phyloP scores from a whole-genome alignment of 1,140 invertebrate species.

The Hirudo medicinalis region DNA sequence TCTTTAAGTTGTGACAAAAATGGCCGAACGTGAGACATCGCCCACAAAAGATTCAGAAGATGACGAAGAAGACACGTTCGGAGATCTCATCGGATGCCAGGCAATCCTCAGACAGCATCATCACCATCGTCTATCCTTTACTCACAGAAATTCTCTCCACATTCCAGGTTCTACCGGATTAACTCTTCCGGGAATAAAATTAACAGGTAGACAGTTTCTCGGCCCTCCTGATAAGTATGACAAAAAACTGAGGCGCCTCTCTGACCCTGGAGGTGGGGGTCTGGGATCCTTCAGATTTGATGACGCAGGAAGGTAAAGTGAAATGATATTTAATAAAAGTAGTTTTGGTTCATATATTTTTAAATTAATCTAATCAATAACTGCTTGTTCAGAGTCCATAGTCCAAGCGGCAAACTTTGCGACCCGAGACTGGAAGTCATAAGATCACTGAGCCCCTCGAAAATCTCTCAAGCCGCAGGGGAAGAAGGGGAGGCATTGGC shows the following conservation, averaged over 20 bases:
- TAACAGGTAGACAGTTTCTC: conserved; percentile 2
- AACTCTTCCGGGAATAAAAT: too few relatives aligned
- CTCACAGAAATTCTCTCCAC: conserved; percentile 11
- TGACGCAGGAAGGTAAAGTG: neutral
- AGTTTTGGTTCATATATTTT: neutral
- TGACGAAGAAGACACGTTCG: conserved; percentile 12
- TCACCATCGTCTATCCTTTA: conserved; percentile 7
- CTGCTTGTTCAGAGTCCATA: neutral
- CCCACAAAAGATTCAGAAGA: conserved; percentile 1
- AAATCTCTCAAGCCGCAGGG: neutral
- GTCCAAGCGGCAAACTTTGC: conserved; percentile 13
- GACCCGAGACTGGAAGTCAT: conserved; percentile 16
- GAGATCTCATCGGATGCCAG: conserved; percentile 8
- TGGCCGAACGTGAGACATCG: neutral
- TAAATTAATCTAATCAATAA: neutral
- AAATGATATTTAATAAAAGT: neutral
- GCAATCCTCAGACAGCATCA: neutral
- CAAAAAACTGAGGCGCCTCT: conserved; percentile 8
- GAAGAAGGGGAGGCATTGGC: conserved; percentile 15
- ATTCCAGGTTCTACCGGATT: neutral
- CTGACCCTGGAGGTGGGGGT: conserved; percentile 12
- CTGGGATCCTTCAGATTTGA: neutral
- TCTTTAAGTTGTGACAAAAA: neutral
- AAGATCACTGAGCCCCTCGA: conserved; percentile 10
- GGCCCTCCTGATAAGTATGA: neutral